Evolutionary conservation across 2,113 vertebrate species (phyloP).

Genomic region (Enhydra lutris): DNA sequence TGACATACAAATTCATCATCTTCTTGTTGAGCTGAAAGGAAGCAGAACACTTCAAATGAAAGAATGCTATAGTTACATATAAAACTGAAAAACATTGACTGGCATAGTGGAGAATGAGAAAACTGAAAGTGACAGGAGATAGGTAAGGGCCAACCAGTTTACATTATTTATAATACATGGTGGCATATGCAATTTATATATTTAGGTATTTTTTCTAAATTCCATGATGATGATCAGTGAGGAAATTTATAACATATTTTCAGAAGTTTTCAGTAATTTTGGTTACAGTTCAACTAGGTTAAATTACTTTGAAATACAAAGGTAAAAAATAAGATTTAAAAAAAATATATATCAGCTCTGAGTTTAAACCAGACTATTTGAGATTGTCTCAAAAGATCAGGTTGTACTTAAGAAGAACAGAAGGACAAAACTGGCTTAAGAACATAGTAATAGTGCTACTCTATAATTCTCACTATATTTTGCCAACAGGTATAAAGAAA

Average conservation of each 20-base stretch:
- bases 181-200: not conserved
- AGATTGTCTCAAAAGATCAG: constrained; percentile 1
- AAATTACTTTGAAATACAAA: constrained; percentile 4
- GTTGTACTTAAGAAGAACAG: not conserved
- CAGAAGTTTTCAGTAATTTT: constrained; percentile 2
- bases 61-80: not conserved
- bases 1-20: constrained; percentile 99
- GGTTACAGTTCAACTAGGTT: not conserved
- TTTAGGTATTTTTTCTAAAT: not conserved
- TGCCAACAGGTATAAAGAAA: not conserved
- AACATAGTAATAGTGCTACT: not conserved
- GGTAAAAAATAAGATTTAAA: not conserved
- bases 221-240: not conserved
- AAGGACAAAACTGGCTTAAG: not conserved
- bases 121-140: not conserved
- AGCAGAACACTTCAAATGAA: constrained; percentile 37
- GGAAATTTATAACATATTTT: constrained; percentile 24
- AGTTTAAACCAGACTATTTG: not conserved
- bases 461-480: not conserved
- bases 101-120: not conserved
- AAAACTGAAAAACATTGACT: not conserved
- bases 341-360: not conserved
- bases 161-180: not conserved
- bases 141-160: not conserved
- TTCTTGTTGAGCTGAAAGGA: constrained; percentile 91